Conservation (phyloP, 2,113 vertebrate species). For the Macquaria australasica region DNA sequence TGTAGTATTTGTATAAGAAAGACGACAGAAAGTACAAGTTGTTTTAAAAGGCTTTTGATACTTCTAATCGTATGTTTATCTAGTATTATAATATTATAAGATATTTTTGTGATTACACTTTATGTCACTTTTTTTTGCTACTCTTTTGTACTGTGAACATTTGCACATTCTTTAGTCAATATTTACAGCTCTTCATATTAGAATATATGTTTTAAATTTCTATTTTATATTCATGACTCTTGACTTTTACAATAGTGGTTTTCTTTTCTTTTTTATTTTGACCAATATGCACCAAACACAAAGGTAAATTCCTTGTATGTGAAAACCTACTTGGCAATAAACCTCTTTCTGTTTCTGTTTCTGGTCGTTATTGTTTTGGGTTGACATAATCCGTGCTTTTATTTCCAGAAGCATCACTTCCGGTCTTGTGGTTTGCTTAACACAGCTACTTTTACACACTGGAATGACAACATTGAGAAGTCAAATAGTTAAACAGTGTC, state of each 20-base stretch:
- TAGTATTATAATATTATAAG: not conserved
- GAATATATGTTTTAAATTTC: too few relatives aligned
- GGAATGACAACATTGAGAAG: constrained; percentile 38
- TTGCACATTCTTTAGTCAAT: too few relatives aligned
- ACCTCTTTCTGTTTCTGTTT: too few relatives aligned
- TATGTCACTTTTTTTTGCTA: too few relatives aligned
- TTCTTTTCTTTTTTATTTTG: too few relatives aligned
- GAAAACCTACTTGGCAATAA: too few relatives aligned
- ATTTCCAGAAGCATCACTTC: constrained; percentile 16
- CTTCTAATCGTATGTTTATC: not conserved
- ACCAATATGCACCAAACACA: too few relatives aligned
- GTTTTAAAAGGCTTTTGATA: not conserved
- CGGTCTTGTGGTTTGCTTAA: not conserved
- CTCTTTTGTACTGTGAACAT: too few relatives aligned
- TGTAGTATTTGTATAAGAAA: not conserved
- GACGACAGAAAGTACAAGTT: not conserved
- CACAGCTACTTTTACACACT: not conserved
- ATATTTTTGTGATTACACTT: not conserved
- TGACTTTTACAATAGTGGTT: too few relatives aligned
- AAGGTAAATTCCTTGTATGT: too few relatives aligned
- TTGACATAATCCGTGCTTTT: not conserved
- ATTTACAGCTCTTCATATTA: too few relatives aligned
- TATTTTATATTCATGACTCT: too few relatives aligned
- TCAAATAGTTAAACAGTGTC: constrained; percentile 55
- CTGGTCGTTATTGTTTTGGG: not conserved